Conservation (phyloP, 2,888 invertebrate species). For the Periphyllus acericola region DNA sequence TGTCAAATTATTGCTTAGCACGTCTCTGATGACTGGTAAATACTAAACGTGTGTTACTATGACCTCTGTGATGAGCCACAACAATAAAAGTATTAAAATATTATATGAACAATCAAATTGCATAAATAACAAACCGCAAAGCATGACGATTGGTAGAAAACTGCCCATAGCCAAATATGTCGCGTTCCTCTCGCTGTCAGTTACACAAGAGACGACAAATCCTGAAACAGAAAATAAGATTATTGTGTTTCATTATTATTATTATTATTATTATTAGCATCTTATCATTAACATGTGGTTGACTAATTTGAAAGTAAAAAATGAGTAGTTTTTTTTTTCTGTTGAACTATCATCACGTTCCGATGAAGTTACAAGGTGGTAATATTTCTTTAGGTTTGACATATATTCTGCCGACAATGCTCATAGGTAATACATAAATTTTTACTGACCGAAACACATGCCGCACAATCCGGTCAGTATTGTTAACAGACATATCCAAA, state of each 20-base stretch:
- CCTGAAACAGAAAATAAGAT: constrained; percentile 70
- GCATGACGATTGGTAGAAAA: constrained; percentile 84
- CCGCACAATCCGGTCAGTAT: constrained; percentile 89
- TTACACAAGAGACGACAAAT: constrained; percentile 82
- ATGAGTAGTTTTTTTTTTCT: too few species aligned
- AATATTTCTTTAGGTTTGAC: too few species aligned
- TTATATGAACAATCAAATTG: not conserved
- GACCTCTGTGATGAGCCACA: not conserved
- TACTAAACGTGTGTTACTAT: not conserved
- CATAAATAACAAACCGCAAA: constrained; percentile 73
- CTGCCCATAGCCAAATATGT: constrained; percentile 87
- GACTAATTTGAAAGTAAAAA: too few species aligned
- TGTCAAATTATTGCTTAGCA: too few species aligned
- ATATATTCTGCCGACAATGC: not conserved
- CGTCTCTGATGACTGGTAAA: not conserved
- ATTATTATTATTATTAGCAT: too few species aligned
- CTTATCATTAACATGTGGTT: too few species aligned
- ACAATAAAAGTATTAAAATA: not conserved
- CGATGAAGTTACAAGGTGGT: too few species aligned
- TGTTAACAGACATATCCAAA: constrained; percentile 79
- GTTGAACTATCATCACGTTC: too few species aligned
- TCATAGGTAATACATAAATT: not conserved
- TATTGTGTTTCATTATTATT: too few species aligned
- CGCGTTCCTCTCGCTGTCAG: constrained; percentile 84
- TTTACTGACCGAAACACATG: constrained; percentile 85